A percentile compares a stretch with the other conserved stretches of the same genome.
Evolutionary conservation across 2,888 invertebrate genomes (phyloP).

Genomic region (Cheilosia variabilis): DNA sequence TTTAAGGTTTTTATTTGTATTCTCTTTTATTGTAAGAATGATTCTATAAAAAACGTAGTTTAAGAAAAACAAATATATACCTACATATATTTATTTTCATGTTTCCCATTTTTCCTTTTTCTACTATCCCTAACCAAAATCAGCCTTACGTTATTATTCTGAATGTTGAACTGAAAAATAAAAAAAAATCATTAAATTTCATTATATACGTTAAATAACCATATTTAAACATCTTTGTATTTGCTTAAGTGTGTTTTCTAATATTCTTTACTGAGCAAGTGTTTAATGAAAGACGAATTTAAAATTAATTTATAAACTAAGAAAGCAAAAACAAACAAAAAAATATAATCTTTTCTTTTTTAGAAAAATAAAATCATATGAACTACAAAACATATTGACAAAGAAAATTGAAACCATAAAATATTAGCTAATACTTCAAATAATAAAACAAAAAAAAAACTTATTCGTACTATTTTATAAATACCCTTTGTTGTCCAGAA

Average conservation of each 20-base stretch:
- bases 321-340: neutral
- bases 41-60: neutral
- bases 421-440: slow-evolving; percentile 29
- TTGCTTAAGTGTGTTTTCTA: slow-evolving; percentile 31
- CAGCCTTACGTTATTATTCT: slow-evolving; percentile 36
- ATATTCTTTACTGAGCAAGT: slow-evolving; percentile 34
- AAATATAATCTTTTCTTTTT: slow-evolving; percentile 10
- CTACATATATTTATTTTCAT: neutral
- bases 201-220: neutral
- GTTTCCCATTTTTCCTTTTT: slow-evolving; percentile 1
- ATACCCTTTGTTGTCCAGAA: slow-evolving; percentile 19
- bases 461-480: slow-evolving; percentile 40
- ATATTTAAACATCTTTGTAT: slow-evolving; percentile 29
- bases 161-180: slow-evolving; percentile 12
- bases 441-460: slow-evolving; percentile 6
- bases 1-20: neutral
- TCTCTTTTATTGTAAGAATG: neutral
- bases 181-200: neutral
- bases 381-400: slow-evolving; percentile 1
- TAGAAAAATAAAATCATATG: slow-evolving; percentile 7
- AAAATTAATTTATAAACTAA: slow-evolving; percentile 27
- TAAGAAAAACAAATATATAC: neutral
- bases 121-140: slow-evolving; percentile 20
- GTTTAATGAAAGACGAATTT: slow-evolving; percentile 39
- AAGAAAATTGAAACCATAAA: slow-evolving; percentile 17